These are phyloP conservation scores for Ictidomys tridecemlineatus DNA, from an alignment of 2,113 vertebrate species.

Conservation along the genomic window DNA sequence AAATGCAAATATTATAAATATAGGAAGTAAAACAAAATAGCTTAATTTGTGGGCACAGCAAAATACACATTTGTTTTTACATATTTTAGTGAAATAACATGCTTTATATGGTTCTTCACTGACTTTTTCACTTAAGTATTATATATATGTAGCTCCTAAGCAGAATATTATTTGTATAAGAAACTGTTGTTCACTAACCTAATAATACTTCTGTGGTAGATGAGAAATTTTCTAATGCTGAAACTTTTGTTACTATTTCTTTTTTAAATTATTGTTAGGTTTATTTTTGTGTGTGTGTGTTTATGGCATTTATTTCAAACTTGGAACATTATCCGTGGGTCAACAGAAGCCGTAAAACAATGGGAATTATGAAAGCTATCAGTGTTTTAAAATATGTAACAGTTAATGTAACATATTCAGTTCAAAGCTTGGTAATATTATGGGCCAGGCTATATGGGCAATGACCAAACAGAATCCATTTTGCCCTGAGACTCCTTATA, in stretches of 20 bases:
- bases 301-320: conserved; percentile 21
- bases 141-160: not conserved
- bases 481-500: too few species aligned
- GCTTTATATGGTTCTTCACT: not conserved
- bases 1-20: not conserved
- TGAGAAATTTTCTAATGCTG: not conserved
- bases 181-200: not conserved
- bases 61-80: not conserved
- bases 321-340: not conserved
- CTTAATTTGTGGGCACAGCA: not conserved
- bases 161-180: conserved; percentile 18
- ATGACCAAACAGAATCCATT: too few species aligned
- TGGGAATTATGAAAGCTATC: not conserved
- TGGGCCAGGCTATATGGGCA: too few species aligned
- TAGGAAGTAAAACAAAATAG: not conserved
- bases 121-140: not conserved
- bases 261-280: not conserved
- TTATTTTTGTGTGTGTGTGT: not conserved
- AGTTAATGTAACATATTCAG: not conserved
- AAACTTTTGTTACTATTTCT: not conserved
- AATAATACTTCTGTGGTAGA: not conserved
- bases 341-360: conserved; percentile 14
- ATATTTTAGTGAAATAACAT: not conserved
- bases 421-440: not conserved
- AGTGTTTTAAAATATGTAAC: not conserved